Evolutionary conservation across 2,113 vertebrate species (phyloP).

Genomic region (Pachyramphus minor): DNA sequence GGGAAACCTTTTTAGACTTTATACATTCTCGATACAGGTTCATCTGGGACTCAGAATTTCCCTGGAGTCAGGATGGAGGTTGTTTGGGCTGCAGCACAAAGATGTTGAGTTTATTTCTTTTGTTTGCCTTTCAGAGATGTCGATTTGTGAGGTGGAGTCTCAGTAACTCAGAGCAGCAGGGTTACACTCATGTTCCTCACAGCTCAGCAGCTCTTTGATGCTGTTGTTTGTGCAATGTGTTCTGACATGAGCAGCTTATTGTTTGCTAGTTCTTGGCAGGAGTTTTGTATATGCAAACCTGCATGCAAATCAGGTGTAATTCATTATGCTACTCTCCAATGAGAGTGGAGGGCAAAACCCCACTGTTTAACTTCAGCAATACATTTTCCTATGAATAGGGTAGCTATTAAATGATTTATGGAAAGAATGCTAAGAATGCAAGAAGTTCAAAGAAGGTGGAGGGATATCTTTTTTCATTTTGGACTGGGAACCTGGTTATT

Average conservation of each 20-base stretch:
- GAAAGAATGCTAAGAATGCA: constrained; percentile 39
- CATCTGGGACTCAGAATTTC: background rate
- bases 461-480: background rate
- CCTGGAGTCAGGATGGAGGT: background rate
- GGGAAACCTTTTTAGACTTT: background rate
- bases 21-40: background rate
- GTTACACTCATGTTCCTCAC: background rate
- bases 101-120: background rate
- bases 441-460: constrained; percentile 1
- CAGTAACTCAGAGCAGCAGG: background rate
- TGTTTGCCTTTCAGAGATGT: background rate
- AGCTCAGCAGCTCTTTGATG: background rate
- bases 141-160: background rate
- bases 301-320: constrained; percentile 55
- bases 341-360: background rate
- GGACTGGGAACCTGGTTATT: background rate
- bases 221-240: background rate
- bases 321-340: constrained; percentile 22
- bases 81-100: background rate
- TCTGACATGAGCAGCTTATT: constrained; percentile 10
- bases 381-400: constrained; percentile 54
- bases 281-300: constrained; percentile 57
- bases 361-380: background rate
- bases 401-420: constrained; percentile 27
- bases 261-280: constrained; percentile 23